phyloP scores from a whole-genome alignment of 2,113 vertebrate species.

The Nettapus auritus region DNA sequence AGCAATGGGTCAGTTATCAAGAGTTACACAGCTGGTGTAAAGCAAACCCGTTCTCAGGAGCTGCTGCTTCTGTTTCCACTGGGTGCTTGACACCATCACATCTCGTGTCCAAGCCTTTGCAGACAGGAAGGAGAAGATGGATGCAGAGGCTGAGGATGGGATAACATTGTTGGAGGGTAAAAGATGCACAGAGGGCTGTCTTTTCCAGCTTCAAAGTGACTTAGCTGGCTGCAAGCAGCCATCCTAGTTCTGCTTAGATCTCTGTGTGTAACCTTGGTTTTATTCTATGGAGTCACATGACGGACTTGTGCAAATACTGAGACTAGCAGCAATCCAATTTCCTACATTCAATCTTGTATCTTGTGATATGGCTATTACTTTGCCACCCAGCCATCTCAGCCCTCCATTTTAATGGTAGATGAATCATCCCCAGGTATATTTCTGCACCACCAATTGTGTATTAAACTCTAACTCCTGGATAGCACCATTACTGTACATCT shows the following conservation, averaged over 20 bases:
- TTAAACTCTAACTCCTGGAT: not conserved
- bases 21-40: accelerated
- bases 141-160: not conserved
- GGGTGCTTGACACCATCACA: not conserved
- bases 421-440: not conserved
- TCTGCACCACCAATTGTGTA: not conserved
- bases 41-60: not conserved
- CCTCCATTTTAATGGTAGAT: not conserved
- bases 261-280: not conserved
- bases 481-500: not conserved
- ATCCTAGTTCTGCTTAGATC: not conserved
- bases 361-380: not conserved
- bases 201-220: not conserved
- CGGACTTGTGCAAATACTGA: not conserved
- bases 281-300: not conserved
- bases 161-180: not conserved
- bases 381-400: not conserved
- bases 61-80: not conserved
- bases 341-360: not conserved
- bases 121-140: not conserved
- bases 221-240: not conserved
- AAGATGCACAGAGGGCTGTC: not conserved
- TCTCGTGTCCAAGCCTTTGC: not conserved
- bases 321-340: not conserved
- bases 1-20: not conserved